Evolutionary conservation across 2,888 invertebrate genomes (phyloP), one percentile per base, ranked within the genome.

Genomic region (Euplexia lucipara): DNA sequence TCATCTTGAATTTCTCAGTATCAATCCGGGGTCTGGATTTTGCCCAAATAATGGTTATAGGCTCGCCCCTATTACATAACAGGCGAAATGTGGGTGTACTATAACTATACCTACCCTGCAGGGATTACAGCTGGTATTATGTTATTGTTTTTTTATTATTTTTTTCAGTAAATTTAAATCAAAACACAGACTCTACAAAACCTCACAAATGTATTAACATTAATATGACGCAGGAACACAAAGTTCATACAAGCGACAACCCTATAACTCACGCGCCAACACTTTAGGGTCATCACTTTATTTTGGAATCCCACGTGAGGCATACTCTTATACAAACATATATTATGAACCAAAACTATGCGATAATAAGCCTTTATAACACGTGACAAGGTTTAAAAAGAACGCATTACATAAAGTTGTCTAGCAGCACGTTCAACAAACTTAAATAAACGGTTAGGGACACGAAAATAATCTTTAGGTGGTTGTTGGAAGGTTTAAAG

Each of bases 281-380:
- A 84, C 86, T 88, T 85, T 84, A 88, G 87, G 90, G 89, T 88
- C 89, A 89, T 89, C 90, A 86, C 89, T 90, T 89, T 89, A 89
- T 90, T 88, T 81, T 74, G 79, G 71, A 85, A 85, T 85, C 88
- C 88, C 90, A 90, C 90, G 90, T 89, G 90, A 88, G 87, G 83
- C 78, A 80, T 68, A 80, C 78, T 76, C 79, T 65, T 54, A 56
- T 18, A 75, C 82, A 70, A 79, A 62, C 20, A 49, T 60, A 22
- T 16, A 7, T 41, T 48, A 16, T 26, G 44, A 18, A 45, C 3
- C 35, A 16, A 4, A 20, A 1, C 3, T 18, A 22, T 32, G 16
- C 20, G 39, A 82, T 52, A 65, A 26, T 62, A 30, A 70, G 67
- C 78, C 42, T 73, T 82, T 62, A 2, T 0, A 0, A 14, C 0